Evolutionary conservation across 1,140 invertebrate genomes (phyloP).

Genomic region (Venturia canescens): DNA sequence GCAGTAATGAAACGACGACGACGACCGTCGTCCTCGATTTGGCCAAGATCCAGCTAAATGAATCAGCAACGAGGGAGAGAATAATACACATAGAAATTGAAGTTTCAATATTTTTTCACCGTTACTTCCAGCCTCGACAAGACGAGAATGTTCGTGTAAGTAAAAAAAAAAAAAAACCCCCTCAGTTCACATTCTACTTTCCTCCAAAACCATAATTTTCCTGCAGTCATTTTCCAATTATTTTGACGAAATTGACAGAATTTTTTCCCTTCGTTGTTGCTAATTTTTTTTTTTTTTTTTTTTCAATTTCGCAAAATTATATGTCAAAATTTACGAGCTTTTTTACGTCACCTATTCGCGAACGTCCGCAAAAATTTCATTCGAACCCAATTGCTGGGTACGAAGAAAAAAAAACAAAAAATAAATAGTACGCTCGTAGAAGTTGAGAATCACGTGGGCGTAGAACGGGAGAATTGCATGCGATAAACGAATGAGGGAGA

Average conservation of each 20-base stretch:
- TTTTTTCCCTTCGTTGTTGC: too few species aligned
- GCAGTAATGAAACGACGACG: conserved; percentile 66
- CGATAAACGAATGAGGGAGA: conserved; percentile 28
- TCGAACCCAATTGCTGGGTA: neutral
- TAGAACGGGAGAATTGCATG: neutral
- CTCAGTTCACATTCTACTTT: too few species aligned
- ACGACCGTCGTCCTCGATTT: conserved; percentile 61
- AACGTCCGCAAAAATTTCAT: too few species aligned
- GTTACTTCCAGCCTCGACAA: neutral
- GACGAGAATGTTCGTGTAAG: neutral
- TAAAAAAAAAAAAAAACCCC: too few species aligned
- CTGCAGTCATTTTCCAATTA: too few species aligned
- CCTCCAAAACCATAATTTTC: too few species aligned
- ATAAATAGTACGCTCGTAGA: neutral
- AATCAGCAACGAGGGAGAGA: conserved; percentile 65
- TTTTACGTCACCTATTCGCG: too few species aligned
- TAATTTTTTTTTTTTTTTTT: too few species aligned
- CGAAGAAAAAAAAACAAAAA: neutral
- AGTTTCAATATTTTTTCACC: neutral
- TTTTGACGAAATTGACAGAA: too few species aligned
- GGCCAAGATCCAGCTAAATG: conserved; percentile 68
- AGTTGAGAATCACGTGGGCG: neutral
- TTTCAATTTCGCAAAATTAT: too few species aligned
- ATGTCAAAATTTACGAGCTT: too few species aligned
- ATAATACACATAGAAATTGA: conserved; percentile 14